Conservation (phyloP, 2,113 vertebrate species). For the Serinus canaria region DNA sequence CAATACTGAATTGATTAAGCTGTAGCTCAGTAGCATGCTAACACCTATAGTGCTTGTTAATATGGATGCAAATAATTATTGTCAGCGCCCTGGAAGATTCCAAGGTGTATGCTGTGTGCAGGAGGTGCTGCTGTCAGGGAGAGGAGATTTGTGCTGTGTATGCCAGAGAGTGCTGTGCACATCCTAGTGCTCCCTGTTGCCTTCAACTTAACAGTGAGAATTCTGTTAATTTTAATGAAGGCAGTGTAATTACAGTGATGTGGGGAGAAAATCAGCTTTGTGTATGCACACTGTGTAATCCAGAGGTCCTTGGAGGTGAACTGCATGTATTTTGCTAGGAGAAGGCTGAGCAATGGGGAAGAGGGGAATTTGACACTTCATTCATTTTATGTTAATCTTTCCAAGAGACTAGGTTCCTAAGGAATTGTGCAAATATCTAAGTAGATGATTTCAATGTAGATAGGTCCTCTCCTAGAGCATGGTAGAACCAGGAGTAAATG, state of each 20-base stretch:
- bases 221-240: constrained; percentile 22
- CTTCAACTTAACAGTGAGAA: background rate
- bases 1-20: background rate
- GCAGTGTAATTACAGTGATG: background rate
- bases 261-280: background rate
- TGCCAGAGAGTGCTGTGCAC: background rate
- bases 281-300: background rate
- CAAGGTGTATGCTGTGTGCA: background rate
- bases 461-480: background rate
- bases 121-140: background rate
- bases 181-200: background rate
- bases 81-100: background rate
- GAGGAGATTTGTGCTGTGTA: rapidly evolving
- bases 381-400: background rate
- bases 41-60: background rate
- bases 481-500: background rate
- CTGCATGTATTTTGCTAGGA: background rate
- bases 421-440: background rate
- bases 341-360: background rate
- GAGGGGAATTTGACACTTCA: background rate
- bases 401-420: background rate
- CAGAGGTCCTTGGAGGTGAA: background rate
- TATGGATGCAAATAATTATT: background rate
- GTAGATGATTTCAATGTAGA: background rate
- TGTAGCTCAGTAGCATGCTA: background rate